Evolutionary conservation across 2,888 invertebrate species (phyloP), one percentile per base, ranked within the genome.

Genomic region (Thereva nobilitata): DNA sequence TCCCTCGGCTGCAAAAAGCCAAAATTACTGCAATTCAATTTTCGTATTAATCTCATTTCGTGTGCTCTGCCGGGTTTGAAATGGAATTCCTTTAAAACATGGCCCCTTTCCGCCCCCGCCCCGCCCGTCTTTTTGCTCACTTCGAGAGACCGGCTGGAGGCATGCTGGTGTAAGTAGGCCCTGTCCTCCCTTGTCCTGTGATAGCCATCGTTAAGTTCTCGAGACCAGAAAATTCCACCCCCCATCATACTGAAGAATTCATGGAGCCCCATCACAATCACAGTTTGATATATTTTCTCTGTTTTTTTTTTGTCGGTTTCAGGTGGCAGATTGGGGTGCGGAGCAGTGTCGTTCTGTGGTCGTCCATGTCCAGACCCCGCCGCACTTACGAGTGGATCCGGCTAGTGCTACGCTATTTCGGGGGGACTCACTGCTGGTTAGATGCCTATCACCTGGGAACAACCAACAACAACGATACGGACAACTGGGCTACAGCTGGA

Each of bases 401-500:
- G 86, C 87, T 80, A 88, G 87, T 73, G 83, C 86, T 8, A 88
- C 89, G 2, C 81, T 88, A 66, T 85, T 86, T 72, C 88, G 79
- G 0, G 81, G 81, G 3, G 80, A 79, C 52, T 80, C 81, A 12
- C 67, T 81, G 61, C 76, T 79, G 9, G 79, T 81, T 42, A 77
- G 79, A 10, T 92, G 91, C 74, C 82, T 89, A 67, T 87, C 89
- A 0, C 86, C 86, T 0, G 89, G 89, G 57, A 84, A 84, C 72
- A 85, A 86, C 42, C 74, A 75, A 41, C 61, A 23, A 23, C 80
- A 84, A 52, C 82, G 84, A 3, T 86, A 86, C 69, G 86, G 86
- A 1, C 86, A 86, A 44, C 83, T 91, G 64, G 93, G 92, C 4
- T 93, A 92, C 76, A 91, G 91, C 74, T 93, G 93, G 93, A 89